Evolutionary conservation across 2,113 vertebrate genomes (phyloP).

Genomic region (Cheilinus undulatus): DNA sequence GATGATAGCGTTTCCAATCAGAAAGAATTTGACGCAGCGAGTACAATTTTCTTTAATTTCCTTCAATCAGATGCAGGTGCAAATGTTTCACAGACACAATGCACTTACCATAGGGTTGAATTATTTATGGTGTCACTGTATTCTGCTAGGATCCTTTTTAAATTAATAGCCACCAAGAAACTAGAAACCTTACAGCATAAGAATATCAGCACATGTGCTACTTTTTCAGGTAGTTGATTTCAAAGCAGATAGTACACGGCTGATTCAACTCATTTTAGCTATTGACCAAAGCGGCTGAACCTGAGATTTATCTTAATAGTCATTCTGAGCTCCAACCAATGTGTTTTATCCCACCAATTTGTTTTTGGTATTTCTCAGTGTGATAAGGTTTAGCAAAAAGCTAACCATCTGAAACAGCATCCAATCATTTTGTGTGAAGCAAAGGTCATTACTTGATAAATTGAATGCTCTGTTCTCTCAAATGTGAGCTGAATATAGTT

Average conservation of each 20-base stretch:
- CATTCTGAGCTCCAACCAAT: not conserved
- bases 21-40: slow-evolving; percentile 26
- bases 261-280: not conserved
- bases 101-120: not conserved
- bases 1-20: slow-evolving; percentile 40
- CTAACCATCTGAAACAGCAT: slow-evolving; percentile 2
- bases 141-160: slow-evolving; percentile 2
- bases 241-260: not conserved
- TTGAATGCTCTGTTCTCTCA: slow-evolving; percentile 16
- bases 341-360: not conserved
- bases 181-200: not conserved
- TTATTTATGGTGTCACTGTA: not conserved
- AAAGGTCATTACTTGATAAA: slow-evolving; percentile 47
- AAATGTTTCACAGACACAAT: not conserved
- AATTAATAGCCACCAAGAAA: not conserved
- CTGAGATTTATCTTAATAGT: not conserved
- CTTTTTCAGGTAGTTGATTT: not conserved
- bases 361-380: slow-evolving; percentile 4
- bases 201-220: not conserved
- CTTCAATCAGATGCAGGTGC: slow-evolving; percentile 16
- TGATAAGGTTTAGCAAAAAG: slow-evolving; percentile 16
- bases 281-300: not conserved
- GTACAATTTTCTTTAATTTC: not conserved
- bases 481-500: slow-evolving; percentile 18
- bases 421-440: slow-evolving; percentile 27